Evolutionary conservation across 2,888 invertebrate genomes (phyloP).

Genomic region (Lasioglossum marginatum): DNA sequence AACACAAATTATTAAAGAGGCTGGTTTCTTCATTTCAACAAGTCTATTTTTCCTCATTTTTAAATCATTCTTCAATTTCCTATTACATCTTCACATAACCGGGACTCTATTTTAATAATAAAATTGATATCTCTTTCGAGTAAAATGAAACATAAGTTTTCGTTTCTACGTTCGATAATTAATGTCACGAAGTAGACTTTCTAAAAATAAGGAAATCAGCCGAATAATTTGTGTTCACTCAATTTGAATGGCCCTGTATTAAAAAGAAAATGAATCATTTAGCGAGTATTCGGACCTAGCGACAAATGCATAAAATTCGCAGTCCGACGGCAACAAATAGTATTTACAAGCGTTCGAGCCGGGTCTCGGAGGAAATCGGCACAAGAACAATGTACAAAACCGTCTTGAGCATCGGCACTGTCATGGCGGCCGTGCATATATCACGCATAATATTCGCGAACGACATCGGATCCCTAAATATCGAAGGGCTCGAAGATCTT

Average conservation of each 20-base stretch:
- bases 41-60: background rate
- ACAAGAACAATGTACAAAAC: constrained; percentile 55
- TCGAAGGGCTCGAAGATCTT: constrained; percentile 42
- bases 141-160: no score
- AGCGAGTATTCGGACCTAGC: no score
- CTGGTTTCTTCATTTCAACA: background rate
- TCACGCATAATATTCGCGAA: constrained; percentile 27
- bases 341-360: constrained; percentile 26
- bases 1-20: background rate
- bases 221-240: background rate
- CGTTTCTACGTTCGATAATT: background rate
- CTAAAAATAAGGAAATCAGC: background rate
- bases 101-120: background rate
- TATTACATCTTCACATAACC: no score
- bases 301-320: constrained; percentile 12
- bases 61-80: no score
- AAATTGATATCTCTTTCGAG: no score
- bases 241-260: background rate
- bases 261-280: background rate
- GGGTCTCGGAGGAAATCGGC: constrained; percentile 47
- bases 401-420: constrained; percentile 32
- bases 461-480: constrained; percentile 41
- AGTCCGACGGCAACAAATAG: background rate
- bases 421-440: constrained; percentile 29
- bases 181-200: background rate